Base-by-base conservation (phyloP, 2,113 vertebrate species). In the Vulpes lagopus region DNA sequence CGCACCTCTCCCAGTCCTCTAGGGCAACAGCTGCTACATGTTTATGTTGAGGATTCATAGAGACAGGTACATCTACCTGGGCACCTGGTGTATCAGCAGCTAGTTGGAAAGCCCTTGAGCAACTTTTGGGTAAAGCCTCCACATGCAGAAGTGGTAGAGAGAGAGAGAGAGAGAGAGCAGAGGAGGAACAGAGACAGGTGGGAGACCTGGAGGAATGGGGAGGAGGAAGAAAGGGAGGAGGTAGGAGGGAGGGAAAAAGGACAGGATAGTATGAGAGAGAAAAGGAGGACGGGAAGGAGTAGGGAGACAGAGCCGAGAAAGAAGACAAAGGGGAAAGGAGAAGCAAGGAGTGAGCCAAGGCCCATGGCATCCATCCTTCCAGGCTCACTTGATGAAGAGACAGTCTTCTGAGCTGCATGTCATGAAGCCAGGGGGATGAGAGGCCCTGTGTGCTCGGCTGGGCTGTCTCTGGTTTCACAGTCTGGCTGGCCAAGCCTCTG, bases 391-490 rank as follows among this genome's bases (percentile, higher is more conserved):
- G 53, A 79, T 23, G 57, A 78, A 7, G 55, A 64, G 82, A 17
- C 20, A 1, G n/a, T 15, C 2, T 27, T 25, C 51, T 3, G 14
- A 20, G 43, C 3, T 96, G 49, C 90, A 49, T 49, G 27, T 49
- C 62, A 67, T 53, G 94, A 88, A 38, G 88, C 17, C 11, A 1
- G 38, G 19, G 11, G 65, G n/a, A 49, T n/a, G 23, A 51, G 78
- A 59, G 43, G 59, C 79, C 89, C 30, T 79, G 32, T 69, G 60
- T 57, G 30, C 15, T 15, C 1, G 27, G 76, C 76, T 17, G 11
- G 53, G 11, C 55, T 51, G 43, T 83, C 86, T 98, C 92, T 49
- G 85, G 60, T 98, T 97, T 97, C 92, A 67, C 1, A 8, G 35
- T 15, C 89, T 79, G 71, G 62, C 53, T 27, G 67, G 65, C 71